These are phyloP conservation scores for Chelon auratus DNA, from an alignment of 2,797 vertebrate genomes.

Conservation along the genomic window DNA sequence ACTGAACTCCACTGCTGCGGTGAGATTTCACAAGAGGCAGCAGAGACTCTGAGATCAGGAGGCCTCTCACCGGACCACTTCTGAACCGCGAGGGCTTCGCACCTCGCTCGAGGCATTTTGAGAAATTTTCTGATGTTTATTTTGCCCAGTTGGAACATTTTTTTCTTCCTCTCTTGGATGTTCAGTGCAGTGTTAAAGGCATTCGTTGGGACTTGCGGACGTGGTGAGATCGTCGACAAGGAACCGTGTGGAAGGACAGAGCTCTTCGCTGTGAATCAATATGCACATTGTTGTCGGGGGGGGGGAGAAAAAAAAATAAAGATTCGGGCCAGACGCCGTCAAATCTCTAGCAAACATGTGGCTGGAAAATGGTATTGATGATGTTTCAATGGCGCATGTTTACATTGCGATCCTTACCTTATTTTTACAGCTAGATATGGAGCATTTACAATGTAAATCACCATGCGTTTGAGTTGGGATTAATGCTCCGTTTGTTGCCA, in stretches of 20 bases:
- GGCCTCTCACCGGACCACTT: not conserved
- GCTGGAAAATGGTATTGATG: constrained; percentile 31
- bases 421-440: constrained; percentile 23
- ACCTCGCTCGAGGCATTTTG: constrained; percentile 27
- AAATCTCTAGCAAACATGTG: not conserved
- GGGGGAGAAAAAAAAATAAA: constrained; percentile 13
- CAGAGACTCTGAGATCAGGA: constrained; percentile 14
- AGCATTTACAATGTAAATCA: constrained; percentile 18
- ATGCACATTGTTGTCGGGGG: constrained; percentile 29
- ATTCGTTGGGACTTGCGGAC: constrained; percentile 16
- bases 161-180: constrained; percentile 33
- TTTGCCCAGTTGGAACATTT: constrained; percentile 21
- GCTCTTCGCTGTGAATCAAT: constrained; percentile 37
- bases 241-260: constrained; percentile 49
- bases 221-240: constrained; percentile 10
- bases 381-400: constrained; percentile 54
- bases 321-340: constrained; percentile 14
- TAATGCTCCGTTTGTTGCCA: constrained; percentile 37
- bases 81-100: constrained; percentile 12
- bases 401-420: constrained; percentile 40
- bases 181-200: constrained; percentile 57
- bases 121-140: constrained; percentile 28
- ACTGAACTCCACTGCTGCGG: constrained; percentile 24
- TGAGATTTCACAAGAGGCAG: constrained; percentile 2
- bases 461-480: constrained; percentile 29